Conservation (phyloP, 2,113 vertebrate genomes). For the Nycticebus coucang region DNA sequence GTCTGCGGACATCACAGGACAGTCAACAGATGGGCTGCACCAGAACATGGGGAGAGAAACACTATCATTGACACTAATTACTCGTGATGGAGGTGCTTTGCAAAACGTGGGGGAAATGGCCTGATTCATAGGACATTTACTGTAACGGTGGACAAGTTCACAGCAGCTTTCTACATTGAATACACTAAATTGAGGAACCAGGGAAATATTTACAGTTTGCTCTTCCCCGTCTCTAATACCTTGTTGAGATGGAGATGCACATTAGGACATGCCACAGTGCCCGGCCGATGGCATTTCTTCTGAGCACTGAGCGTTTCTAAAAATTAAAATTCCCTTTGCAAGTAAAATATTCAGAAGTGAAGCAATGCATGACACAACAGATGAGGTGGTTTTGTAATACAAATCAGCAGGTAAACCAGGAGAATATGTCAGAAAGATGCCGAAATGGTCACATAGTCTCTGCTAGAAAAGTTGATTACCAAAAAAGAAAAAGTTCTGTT, state of each 20-base stretch:
- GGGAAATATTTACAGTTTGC: conserved; percentile 34
- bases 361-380: not conserved
- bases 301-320: conserved; percentile 32
- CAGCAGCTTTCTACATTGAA: conserved; percentile 20
- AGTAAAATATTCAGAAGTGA: conserved; percentile 43
- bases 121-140: conserved; percentile 60
- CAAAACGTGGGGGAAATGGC: conserved; percentile 56
- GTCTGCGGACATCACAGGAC: conserved; percentile 57
- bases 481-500: not conserved
- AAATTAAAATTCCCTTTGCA: conserved; percentile 52
- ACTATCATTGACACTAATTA: conserved; percentile 75
- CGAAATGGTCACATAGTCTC: not conserved
- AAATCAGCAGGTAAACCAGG: conserved; percentile 15
- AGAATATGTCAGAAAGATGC: not conserved
- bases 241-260: not conserved
- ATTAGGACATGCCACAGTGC: not conserved
- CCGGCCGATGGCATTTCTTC: conserved; percentile 33
- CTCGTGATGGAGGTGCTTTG: conserved; percentile 72
- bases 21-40: conserved; percentile 64
- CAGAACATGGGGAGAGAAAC: not conserved
- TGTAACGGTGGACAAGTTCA: not conserved
- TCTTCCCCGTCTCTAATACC: not conserved
- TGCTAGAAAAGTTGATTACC: not conserved
- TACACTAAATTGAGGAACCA: not conserved
- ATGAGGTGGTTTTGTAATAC: conserved; percentile 28